phyloP scores from a whole-genome alignment of 92 coral and sea anemone genomes.

The Phenganax subtilis region DNA sequence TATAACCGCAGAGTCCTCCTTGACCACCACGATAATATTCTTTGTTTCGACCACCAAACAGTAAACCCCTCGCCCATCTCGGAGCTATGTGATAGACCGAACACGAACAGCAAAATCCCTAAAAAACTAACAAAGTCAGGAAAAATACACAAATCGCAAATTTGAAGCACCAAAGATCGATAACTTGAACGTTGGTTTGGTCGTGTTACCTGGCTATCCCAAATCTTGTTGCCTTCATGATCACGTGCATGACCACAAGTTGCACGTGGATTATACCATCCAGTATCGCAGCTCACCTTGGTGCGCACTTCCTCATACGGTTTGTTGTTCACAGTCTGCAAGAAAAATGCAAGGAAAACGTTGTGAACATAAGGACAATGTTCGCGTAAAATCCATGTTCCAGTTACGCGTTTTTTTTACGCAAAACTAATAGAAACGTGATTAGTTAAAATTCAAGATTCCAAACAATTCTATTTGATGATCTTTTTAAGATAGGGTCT shows the following conservation, averaged over 20 bases:
- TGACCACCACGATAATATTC: constrained; percentile 32
- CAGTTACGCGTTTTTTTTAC: no score
- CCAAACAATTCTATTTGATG: no score
- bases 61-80: constrained; percentile 42
- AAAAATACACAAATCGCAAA: neutral
- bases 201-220: constrained; percentile 87
- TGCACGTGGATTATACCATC: constrained; percentile 55
- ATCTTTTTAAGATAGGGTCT: no score
- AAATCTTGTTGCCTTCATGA: constrained; percentile 63
- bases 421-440: no score
- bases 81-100: constrained; percentile 70
- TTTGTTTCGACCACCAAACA: neutral
- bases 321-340: constrained; percentile 75
- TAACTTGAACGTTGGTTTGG: neutral
- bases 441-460: no score
- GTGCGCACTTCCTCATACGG: constrained; percentile 80
- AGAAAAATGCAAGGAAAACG: neutral
- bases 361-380: neutral
- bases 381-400: neutral
- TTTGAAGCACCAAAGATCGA: neutral
- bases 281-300: constrained; percentile 67
- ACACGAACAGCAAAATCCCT: constrained; percentile 97
- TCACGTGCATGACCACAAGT: constrained; percentile 76
- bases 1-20: constrained; percentile 31
- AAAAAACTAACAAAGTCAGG: neutral